Conservation (phyloP, 2,797 vertebrate species). For the Prunella strophiata region DNA sequence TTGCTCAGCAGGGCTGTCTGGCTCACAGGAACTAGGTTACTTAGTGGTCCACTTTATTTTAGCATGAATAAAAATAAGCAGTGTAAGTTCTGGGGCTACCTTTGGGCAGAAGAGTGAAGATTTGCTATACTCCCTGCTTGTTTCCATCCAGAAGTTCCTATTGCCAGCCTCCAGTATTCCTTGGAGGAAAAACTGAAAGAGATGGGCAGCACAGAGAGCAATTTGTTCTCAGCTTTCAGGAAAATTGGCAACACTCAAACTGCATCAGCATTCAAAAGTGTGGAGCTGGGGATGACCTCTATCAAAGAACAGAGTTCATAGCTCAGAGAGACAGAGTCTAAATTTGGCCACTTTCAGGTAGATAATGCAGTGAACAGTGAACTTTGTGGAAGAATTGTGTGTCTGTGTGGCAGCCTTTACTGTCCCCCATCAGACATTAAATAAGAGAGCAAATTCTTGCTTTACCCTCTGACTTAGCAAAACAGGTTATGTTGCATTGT, state of each 20-base stretch:
- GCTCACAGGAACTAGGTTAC: background rate
- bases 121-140: background rate
- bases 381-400: background rate
- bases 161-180: slow-evolving; percentile 1
- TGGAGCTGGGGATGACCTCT: slow-evolving; percentile 10
- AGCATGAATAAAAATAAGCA: background rate
- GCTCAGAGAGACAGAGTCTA: background rate
- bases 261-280: slow-evolving; percentile 25
- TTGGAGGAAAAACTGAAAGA: slow-evolving; percentile 32
- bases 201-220: background rate
- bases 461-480: background rate
- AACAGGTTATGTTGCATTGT: background rate
- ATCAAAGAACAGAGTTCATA: background rate
- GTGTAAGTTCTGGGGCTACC: background rate
- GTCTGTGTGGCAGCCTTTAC: background rate
- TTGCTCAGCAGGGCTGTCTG: background rate
- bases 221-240: slow-evolving; percentile 36
- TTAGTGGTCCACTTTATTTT: background rate
- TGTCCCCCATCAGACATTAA: background rate
- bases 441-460: background rate
- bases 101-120: background rate
- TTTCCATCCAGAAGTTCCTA: background rate
- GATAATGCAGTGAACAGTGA: background rate
- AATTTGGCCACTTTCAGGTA: background rate
- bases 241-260: slow-evolving; percentile 27